phyloP scores from a whole-genome alignment of 2,113 vertebrate species.

The Gasterosteus nipponicus region DNA sequence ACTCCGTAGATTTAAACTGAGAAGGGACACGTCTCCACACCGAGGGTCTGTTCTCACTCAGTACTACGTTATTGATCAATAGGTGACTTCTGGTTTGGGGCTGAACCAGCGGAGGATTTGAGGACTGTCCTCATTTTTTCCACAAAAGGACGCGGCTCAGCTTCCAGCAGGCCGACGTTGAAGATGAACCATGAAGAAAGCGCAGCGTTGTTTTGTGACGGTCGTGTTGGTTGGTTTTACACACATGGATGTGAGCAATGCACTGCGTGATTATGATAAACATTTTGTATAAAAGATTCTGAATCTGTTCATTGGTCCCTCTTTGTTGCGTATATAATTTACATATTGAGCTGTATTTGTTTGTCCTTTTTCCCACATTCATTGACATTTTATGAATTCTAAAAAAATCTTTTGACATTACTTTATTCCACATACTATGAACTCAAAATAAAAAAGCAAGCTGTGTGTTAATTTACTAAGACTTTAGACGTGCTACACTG shows the following conservation, averaged over 20 bases:
- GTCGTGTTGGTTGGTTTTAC: slow-evolving; percentile 8
- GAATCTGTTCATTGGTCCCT: not conserved
- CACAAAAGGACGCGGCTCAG: not conserved
- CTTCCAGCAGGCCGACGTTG: not conserved
- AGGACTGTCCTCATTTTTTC: not conserved
- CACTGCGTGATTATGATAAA: slow-evolving; percentile 39
- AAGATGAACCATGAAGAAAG: slow-evolving; percentile 38
- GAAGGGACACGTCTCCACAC: too few species aligned
- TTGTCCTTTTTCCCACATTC: too few species aligned
- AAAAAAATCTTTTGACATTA: too few species aligned
- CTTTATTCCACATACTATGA: too few species aligned
- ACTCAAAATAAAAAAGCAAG: too few species aligned
- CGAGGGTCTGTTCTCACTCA: too few species aligned
- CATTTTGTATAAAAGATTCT: slow-evolving; percentile 57
- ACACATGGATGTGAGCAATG: slow-evolving; percentile 11
- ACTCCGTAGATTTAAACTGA: not conserved
- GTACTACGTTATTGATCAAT: too few species aligned
- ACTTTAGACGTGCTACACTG: too few species aligned
- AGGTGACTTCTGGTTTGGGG: too few species aligned
- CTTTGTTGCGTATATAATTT: not conserved
- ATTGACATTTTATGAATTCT: too few species aligned
- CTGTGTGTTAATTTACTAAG: too few species aligned
- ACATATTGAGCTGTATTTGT: not conserved
- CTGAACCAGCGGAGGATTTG: not conserved
- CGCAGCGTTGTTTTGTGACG: not conserved